Evolutionary conservation across 2,113 vertebrate genomes (phyloP).

Genomic region (Terrapene triunguis): DNA sequence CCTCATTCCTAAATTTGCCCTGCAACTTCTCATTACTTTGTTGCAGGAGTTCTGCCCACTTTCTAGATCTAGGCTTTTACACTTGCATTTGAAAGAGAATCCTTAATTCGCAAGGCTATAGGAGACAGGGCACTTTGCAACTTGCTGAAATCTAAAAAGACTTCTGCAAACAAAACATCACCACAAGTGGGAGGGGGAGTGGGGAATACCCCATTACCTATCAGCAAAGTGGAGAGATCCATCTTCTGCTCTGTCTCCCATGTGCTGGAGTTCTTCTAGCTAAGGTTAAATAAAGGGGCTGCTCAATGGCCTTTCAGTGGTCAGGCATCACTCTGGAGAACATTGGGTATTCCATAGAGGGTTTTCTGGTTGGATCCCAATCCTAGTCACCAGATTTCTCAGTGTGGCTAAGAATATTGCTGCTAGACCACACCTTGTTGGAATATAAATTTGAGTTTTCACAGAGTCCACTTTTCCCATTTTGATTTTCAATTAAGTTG

Average conservation of each 20-base stretch:
- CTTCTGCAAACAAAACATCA: background rate
- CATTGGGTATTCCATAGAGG: no score
- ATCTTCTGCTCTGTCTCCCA: background rate
- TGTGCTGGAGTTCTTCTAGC: background rate
- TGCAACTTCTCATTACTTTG: background rate
- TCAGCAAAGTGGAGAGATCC: no score
- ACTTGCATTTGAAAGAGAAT: background rate
- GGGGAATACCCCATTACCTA: no score
- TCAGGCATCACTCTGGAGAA: background rate
- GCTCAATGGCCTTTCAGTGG: background rate
- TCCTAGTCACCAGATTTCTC: no score
- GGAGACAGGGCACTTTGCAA: background rate
- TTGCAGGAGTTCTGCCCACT: background rate
- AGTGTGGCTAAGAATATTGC: no score
- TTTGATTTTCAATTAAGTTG: slow-evolving; percentile 1
- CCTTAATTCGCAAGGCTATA: background rate
- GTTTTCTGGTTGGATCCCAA: background rate
- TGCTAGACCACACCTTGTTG: background rate
- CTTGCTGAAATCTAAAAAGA: background rate
- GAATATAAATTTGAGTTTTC: background rate
- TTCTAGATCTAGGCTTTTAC: background rate
- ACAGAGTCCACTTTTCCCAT: background rate
- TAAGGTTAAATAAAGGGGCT: background rate
- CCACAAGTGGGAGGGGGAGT: no score
- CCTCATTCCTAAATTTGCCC: background rate